Base-by-base conservation (phyloP, 2,113 vertebrate genomes). In the Apeltes quadracus region DNA sequence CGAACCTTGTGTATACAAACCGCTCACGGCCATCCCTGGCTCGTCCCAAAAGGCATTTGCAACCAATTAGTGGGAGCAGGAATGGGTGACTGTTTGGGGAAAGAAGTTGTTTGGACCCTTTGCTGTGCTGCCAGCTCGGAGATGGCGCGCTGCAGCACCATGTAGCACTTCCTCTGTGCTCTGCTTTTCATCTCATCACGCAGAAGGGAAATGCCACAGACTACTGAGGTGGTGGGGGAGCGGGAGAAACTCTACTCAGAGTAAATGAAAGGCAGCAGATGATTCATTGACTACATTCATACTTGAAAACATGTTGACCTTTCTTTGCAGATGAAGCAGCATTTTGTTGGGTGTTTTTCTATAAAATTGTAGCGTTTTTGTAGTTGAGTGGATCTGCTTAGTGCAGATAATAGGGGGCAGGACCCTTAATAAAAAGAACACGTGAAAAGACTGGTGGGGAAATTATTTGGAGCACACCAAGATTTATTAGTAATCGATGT, bases 41-140 rank as follows among this genome's bases (percentile, higher is more conserved):
- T 89, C 89, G 84, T 86, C 85, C 67, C 46, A 48, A 84, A 72
- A 86, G 78, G 78, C 82, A 89, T 91, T 84, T 58, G 82, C 74
- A 88, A 89, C 86, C 79, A 89, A 75, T 89, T 82, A 80, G 34
- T 44, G 46, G 1, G 13, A 69, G 67, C 34, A 43, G 67, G 64
- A 69, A 72, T 38, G 70, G 75, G 61, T 20, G 43, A 56, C 36
- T 81, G 78, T 82, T 83, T 67, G 78, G 69, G 62, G 32, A 67
- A 72, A 61, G 22, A 72, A 74, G 61, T 80, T 88, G 76, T 85
- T 86, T 84, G 75, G 80, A 81, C 67, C 69, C 72, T 78, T 72
- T 51, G 69, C 69, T 61, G 74, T 12, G 38, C 69, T 82, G 79
- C 78, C 84, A 86, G 74, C 62, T 78, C 76, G 25, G 65, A n/a